Conservation (phyloP, 2,797 vertebrate species). For the Pseudomugil tenellus region DNA sequence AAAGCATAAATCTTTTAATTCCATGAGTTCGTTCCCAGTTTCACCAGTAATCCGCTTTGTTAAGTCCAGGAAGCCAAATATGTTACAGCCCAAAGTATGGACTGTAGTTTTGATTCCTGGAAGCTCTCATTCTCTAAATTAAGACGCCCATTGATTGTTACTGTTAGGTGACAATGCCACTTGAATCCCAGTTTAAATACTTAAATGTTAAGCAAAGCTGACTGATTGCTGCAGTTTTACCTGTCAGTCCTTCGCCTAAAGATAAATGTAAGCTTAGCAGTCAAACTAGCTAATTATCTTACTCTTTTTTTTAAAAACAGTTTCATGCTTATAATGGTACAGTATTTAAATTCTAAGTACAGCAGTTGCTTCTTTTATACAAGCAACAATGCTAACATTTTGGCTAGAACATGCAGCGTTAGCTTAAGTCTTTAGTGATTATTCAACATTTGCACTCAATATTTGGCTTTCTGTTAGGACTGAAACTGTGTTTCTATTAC, state of each 20-base stretch:
- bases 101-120: conserved; percentile 4
- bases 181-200: not conserved
- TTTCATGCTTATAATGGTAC: not conserved
- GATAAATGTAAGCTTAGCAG: not conserved
- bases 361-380: no score
- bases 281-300: not conserved
- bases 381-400: no score
- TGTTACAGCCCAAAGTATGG: conserved; percentile 17
- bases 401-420: no score
- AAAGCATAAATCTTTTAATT: conserved; percentile 24
- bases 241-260: no score
- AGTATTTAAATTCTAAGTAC: not conserved
- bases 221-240: no score
- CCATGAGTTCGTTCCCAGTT: conserved; percentile 34
- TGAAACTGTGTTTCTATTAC: no score
- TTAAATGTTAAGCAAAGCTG: no score
- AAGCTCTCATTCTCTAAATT: not conserved
- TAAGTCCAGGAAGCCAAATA: conserved; percentile 21
- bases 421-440: no score
- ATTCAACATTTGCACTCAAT: no score
- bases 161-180: not conserved
- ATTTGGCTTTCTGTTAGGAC: no score
- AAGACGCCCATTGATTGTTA: not conserved
- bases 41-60: conserved; percentile 48
- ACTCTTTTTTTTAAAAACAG: no score